Conservation (phyloP, 2,888 invertebrate genomes). For the Theretra japonica region DNA sequence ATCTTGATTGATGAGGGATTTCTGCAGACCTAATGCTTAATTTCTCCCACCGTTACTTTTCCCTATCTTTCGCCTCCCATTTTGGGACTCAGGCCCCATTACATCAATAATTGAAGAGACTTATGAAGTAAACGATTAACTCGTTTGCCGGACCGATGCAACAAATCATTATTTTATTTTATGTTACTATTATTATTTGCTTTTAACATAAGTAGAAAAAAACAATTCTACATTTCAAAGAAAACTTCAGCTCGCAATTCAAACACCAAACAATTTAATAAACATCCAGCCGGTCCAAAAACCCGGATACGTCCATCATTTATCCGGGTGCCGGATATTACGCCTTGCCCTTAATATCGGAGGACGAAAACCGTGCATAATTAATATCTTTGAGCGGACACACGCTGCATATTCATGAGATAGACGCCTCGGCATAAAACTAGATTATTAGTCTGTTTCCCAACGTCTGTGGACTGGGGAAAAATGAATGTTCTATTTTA, state of each 20-base stretch:
- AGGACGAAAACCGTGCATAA: constrained; percentile 71
- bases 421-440: constrained; percentile 63
- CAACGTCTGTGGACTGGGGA: constrained; percentile 42
- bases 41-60: no score
- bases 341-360: constrained; percentile 54
- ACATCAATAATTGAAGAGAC: no score
- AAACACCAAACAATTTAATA: not conserved
- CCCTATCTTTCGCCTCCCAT: no score
- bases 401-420: constrained; percentile 72
- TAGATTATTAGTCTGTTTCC: constrained; percentile 61
- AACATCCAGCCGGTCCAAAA: constrained; percentile 6
- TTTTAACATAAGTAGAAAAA: no score
- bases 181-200: no score
- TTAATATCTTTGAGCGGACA: constrained; percentile 73
- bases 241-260: no score
- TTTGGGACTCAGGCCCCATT: no score
- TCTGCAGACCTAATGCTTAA: no score
- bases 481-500: constrained; percentile 27
- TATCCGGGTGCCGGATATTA: constrained; percentile 26
- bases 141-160: no score
- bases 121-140: no score
- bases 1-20: no score
- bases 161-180: no score
- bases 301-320: constrained; percentile 20
- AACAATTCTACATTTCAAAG: not conserved